Base-by-base conservation (phyloP, 2,113 vertebrate species). In the Dasyornis broadbenti region DNA sequence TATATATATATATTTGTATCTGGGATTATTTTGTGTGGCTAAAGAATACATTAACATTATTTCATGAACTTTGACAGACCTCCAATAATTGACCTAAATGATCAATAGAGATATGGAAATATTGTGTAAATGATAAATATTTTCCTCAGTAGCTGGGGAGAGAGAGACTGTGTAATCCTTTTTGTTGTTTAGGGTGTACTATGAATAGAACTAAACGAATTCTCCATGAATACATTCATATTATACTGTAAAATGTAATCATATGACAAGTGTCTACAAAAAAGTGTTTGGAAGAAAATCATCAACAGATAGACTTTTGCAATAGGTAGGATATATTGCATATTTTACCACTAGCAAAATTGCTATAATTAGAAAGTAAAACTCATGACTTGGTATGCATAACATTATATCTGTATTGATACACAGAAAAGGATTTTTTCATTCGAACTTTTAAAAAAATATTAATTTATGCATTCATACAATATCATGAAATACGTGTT, bases 221-320 rank as follows among this genome's bases (percentile, higher is more conserved):
- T 94, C 37, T 68, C 71, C 52, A 81, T 77, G 49, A 94, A 71
- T 80, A 86, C 18, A 66, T 66, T 94, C 72, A 86, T 87, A 96
- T 93, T 93, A 95, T 80, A 89, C 79, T 95, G 57, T 93, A 94
- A 97, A 97, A 97, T 96, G 60, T 45, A 97, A 96, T 97, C 71
- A 94, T 65, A 90, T 80, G 69, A 86, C 54, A 97, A 84, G 33
- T 66, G 73, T 65, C 44, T 92, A 80, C 47, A 35, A 92, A 89
- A 82, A 80, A 83, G 50, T 66, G 26, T 10, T 96, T 37, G 33
- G 82, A 94, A 92, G 61, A 37, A 95, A 96, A 90, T 87, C 52
- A 85, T 72, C 75, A 93, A 60, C 64, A 75, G 61, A 82, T 40
- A 53, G 22, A 79, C 37, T 63, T 76, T 61, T 88, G 37, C 86